Conservation (phyloP, 2,888 invertebrate genomes). For the Meloe dianella region DNA sequence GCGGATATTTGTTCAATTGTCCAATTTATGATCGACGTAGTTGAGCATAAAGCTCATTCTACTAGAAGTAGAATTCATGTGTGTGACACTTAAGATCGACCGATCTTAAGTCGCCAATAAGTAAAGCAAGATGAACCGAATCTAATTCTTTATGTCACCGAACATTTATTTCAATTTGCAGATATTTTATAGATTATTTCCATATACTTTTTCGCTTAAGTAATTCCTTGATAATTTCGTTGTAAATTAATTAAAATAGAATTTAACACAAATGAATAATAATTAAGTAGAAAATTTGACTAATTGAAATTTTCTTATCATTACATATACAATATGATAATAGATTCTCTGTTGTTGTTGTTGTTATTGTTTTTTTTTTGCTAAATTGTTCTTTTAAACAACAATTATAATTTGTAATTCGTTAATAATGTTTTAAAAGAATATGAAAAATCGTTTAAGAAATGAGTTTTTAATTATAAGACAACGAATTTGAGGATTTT, state of each 20-base stretch:
- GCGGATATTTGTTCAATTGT: background rate
- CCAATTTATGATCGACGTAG: no score
- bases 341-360: background rate
- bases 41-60: no score
- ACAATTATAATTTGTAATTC: background rate
- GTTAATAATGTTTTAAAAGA: background rate
- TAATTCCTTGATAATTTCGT: background rate
- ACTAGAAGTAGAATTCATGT: no score
- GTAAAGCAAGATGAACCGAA: no score
- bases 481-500: background rate
- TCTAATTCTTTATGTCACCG: no score
- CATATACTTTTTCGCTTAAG: background rate
- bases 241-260: background rate
- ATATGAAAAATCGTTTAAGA: background rate
- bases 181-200: background rate
- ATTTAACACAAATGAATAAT: background rate
- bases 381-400: background rate
- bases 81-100: no score
- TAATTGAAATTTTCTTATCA: constrained; percentile 5
- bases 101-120: no score
- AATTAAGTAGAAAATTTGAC: background rate
- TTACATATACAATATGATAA: background rate
- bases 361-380: background rate
- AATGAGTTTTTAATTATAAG: constrained; percentile 1
- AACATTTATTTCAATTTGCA: no score